These are phyloP conservation scores for Sycophila texana DNA, from an alignment of 2,888 invertebrate genomes.

Conservation along the genomic window DNA sequence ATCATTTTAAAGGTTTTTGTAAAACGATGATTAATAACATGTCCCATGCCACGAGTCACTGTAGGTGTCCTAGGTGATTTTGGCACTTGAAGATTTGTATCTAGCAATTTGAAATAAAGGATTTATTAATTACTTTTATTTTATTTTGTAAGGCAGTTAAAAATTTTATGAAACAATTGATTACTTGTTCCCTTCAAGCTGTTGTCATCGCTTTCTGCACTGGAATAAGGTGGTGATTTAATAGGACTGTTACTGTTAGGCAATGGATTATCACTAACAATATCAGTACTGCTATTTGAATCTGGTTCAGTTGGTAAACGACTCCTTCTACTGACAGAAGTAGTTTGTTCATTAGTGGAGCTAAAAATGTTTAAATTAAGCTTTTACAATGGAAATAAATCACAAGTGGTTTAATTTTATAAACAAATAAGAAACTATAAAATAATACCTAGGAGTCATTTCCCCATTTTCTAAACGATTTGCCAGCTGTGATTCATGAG, in stretches of 20 bases:
- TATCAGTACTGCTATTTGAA: constrained; percentile 75
- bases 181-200: constrained; percentile 75
- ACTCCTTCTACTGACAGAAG: constrained; percentile 72
- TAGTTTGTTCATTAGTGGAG: constrained; percentile 53
- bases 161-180: constrained; percentile 16
- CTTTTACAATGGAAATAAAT: constrained; percentile 35
- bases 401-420: constrained; percentile 43
- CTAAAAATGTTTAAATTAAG: constrained; percentile 54
- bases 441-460: constrained; percentile 70
- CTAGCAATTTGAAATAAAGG: constrained; percentile 61
- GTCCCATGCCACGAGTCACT: constrained; percentile 87
- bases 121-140: too few species aligned
- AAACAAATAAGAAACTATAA: constrained; percentile 7
- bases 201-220: constrained; percentile 77
- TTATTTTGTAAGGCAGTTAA: too few species aligned
- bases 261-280: constrained; percentile 65
- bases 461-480: constrained; percentile 79
- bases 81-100: constrained; percentile 78
- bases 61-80: constrained; percentile 87
- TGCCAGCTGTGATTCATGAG: constrained; percentile 92
- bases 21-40: constrained; percentile 93
- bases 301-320: constrained; percentile 81
- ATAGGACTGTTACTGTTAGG: constrained; percentile 77
- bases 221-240: constrained; percentile 79
- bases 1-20: constrained; percentile 92